Conservation (phyloP, 2,888 invertebrate genomes). For the Caenorhabditis zanzibari region DNA sequence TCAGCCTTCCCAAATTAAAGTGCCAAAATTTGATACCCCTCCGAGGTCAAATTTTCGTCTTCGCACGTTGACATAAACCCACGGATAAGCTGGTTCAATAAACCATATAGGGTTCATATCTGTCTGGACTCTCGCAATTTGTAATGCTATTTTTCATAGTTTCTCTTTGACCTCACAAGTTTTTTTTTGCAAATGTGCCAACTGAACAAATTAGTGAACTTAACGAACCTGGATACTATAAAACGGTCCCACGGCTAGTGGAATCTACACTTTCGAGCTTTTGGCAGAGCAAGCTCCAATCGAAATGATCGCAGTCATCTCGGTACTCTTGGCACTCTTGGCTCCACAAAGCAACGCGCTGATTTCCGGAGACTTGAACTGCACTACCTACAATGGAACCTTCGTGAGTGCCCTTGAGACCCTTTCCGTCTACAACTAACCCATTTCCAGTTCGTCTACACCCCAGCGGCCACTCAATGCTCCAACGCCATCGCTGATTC, state of each 20-base stretch:
- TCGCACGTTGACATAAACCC: constrained; percentile 1
- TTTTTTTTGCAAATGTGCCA: background rate
- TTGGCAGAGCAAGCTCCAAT: background rate
- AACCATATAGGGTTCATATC: background rate
- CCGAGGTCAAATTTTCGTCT: constrained; percentile 13
- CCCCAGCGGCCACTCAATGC: constrained; percentile 34
- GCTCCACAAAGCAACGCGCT: constrained; percentile 25
- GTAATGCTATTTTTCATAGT: background rate
- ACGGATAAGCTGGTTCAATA: constrained; percentile 25
- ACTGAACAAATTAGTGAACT: background rate
- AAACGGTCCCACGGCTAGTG: background rate
- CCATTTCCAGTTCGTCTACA: constrained; percentile 37
- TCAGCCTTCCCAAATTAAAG: too few species aligned
- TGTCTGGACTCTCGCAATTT: background rate
- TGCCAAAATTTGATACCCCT: background rate
- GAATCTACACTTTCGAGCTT: constrained; percentile 13
- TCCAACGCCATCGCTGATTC: constrained; percentile 27
- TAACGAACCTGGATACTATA: background rate
- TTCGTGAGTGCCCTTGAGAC: background rate
- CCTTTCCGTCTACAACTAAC: background rate
- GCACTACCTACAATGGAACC: constrained; percentile 34
- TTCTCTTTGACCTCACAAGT: constrained; percentile 1
- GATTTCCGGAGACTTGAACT: constrained; percentile 43
- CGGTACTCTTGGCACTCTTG: constrained; percentile 16
- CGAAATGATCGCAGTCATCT: constrained; percentile 1